A percentile compares a stretch with the other conserved stretches of the same genome.
phyloP scores from a whole-genome alignment of 2,113 vertebrate genomes.

The Choloepus hoffmanni region DNA sequence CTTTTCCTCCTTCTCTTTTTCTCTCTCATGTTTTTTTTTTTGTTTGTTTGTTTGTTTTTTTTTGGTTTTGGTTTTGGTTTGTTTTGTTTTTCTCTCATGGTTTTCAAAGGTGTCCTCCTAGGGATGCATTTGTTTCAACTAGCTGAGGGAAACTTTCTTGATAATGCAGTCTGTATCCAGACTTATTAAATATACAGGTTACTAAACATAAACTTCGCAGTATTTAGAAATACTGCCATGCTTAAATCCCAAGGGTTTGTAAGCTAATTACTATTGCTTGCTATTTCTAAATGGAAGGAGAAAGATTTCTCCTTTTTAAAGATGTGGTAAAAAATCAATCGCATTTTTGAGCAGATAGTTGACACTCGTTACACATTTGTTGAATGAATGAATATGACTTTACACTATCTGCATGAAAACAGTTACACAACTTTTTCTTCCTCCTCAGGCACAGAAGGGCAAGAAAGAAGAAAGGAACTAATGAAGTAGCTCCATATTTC shows the following conservation, averaged over 20 bases:
- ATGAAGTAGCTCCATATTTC: neutral
- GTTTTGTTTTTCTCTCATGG: too few relatives aligned
- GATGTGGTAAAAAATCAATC: constrained; percentile 4
- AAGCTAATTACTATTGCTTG: neutral
- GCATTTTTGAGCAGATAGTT: neutral
- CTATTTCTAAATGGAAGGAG: neutral
- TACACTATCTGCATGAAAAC: neutral
- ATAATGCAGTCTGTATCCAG: neutral
- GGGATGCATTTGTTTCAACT: neutral
- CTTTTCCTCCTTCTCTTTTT: too few relatives aligned
- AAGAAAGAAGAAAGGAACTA: neutral
- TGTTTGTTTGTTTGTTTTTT: too few relatives aligned
- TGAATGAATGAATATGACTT: constrained; percentile 2
- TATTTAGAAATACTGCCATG: neutral
- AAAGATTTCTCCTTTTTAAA: constrained; percentile 12
- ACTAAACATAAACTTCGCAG: neutral
- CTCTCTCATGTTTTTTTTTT: neutral
- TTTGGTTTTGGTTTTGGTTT: too few relatives aligned
- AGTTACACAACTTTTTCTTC: constrained; percentile 16
- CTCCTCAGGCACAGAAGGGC: neutral
- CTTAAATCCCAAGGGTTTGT: neutral
- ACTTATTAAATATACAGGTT: neutral
- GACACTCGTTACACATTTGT: neutral
- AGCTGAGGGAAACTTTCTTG: neutral
- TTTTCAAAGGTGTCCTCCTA: neutral